phyloP scores from a whole-genome alignment of 2,113 vertebrate genomes.

The Amphiprion percula region DNA sequence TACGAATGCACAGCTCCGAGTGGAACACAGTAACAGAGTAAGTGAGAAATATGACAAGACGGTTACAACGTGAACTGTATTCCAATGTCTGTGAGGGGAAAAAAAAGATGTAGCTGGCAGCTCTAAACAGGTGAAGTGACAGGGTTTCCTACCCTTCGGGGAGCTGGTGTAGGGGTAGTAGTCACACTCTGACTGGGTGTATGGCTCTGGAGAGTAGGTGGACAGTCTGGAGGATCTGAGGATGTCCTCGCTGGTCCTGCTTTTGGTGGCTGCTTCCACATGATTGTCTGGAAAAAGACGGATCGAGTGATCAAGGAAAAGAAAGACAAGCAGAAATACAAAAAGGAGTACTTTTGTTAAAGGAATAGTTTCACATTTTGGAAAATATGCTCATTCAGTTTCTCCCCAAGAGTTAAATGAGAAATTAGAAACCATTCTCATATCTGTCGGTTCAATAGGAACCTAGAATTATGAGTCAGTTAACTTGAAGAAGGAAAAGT shows the following conservation, averaged over 20 bases:
- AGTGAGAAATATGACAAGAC: constrained; percentile 53
- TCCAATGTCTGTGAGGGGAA: constrained; percentile 8
- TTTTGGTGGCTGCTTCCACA: constrained; percentile 90
- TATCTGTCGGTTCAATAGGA: not conserved
- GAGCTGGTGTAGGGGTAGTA: constrained; percentile 93
- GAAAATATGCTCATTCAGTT: not conserved
- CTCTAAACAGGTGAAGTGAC: not conserved
- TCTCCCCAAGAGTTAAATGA: not conserved
- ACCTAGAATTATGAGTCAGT: not conserved
- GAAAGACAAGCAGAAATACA: not conserved
- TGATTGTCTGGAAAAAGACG: constrained; percentile 84
- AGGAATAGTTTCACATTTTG: not conserved
- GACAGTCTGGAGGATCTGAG: constrained; percentile 92
- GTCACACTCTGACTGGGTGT: constrained; percentile 90
- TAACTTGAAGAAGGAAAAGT: not conserved
- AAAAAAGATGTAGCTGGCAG: not conserved
- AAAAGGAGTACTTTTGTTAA: not conserved
- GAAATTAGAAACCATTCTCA: not conserved
- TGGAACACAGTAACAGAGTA: constrained; percentile 27
- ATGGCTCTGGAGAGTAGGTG: constrained; percentile 92
- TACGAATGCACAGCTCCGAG: constrained; percentile 29
- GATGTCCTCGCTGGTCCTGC: constrained; percentile 98
- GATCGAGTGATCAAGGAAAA: not conserved
- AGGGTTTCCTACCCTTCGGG: constrained; percentile 88
- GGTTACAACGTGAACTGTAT: constrained; percentile 24